Conservation (phyloP, 1,140 invertebrate genomes). For the Saccostrea cuccullata region DNA sequence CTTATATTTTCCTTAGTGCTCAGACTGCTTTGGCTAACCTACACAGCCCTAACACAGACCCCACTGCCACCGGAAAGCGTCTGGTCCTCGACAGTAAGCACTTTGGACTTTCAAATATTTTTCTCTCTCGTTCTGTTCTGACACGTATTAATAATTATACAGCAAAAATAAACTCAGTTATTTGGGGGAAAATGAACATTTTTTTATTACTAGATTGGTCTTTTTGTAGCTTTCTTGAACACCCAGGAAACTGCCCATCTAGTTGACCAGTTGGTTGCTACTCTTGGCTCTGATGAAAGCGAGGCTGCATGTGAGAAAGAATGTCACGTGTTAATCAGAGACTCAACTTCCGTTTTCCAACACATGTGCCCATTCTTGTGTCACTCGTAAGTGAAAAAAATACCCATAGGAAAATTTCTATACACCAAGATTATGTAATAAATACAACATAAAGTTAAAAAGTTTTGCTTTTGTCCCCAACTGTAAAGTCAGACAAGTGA, state of each 20-base stretch:
- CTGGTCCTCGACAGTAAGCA: background rate
- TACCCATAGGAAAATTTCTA: too few species aligned
- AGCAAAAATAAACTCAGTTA: too few species aligned
- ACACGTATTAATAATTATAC: too few species aligned
- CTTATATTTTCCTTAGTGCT: background rate
- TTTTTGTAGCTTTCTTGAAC: background rate
- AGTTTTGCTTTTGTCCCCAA: too few species aligned
- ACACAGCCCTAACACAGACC: background rate
- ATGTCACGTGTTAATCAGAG: conserved; percentile 23
- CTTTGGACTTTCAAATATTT: too few species aligned
- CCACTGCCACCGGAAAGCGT: background rate
- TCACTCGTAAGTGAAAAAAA: background rate
- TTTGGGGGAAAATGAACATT: too few species aligned
- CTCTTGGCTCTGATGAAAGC: background rate
- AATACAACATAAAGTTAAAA: too few species aligned
- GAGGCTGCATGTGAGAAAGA: conserved; percentile 5
- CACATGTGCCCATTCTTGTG: background rate
- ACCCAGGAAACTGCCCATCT: background rate
- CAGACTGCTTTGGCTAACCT: background rate
- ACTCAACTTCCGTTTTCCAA: background rate
- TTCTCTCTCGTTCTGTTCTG: too few species aligned
- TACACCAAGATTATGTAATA: too few species aligned
- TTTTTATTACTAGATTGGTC: background rate
- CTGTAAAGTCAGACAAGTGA: too few species aligned
- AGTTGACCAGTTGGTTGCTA: background rate